Evolutionary conservation across 2,888 invertebrate species (phyloP), one percentile per base, ranked within the genome.

Genomic region (Protodeltote pygarga): DNA sequence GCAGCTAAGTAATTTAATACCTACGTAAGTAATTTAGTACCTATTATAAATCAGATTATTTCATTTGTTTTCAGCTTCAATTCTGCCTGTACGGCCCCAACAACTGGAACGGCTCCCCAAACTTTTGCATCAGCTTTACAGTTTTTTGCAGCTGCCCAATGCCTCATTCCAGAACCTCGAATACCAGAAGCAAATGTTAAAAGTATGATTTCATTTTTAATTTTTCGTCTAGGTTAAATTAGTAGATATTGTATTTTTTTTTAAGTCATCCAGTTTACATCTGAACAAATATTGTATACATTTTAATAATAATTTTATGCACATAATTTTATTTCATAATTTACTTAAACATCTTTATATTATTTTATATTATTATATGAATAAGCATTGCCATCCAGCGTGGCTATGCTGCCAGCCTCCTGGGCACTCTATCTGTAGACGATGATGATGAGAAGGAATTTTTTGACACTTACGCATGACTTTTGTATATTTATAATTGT

Each of bases 131-230:
- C 48, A 20, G 44, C 53, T 0, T 16, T 53, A 0, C 29, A 44
- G 13, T 48, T 40, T 10, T 48, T 53, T 28, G 48, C 48, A 3
- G 53, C 48, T 10, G 11, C 31, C 15, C 48, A 48, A 14, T 48
- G 48, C 9, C 4, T 48, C 0, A 10, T 48, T 9, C 5, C 42
- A 23, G 34, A 42, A 3, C 10, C 16, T 2, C 5, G 2, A n/a
- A 28, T 34, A 34, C 27, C 32, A 14, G 19, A 27, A 15, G 3
- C 19, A 8, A 6, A 23, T n/a, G 9, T 35, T 8, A 2, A 27
- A 28, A 23, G 42, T 42, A 23, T 1, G 19, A 6, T 8, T 11
- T 11, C 21, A 1, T 11, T 13, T 24, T 10, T 15, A 10, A 16
- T 9, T 17, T 15, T 13, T 14, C 2, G 5, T 5, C 4, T 6